Evolutionary conservation across 2,113 vertebrate genomes (phyloP), one percentile per base, ranked within the genome.

Genomic region (Erythrocercus mccallii): DNA sequence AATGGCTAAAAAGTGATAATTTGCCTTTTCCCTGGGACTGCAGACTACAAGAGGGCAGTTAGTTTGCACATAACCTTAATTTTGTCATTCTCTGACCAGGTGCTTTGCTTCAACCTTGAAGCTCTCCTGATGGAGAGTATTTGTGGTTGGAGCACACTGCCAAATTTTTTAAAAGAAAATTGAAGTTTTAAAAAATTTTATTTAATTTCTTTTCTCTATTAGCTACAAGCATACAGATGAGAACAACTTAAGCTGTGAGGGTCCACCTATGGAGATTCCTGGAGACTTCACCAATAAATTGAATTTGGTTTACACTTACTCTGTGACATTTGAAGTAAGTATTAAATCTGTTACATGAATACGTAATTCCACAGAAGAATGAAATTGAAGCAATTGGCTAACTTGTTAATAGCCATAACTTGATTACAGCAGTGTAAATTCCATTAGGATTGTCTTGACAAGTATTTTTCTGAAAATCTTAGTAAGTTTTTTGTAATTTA

Each of bases 291-390:
- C 78, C 13, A 95, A 27, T 56, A 98, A 98, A 45, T 53, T 99
- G 47, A 97, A 98, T 27, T 58, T 99, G 76, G 90, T 97, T 78
- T 99, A 99, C 92, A 98, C 98, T 72, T 99, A 99, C 81, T 99
- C 98, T 11, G 98, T 99, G 80, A 96, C 86, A 42, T 99, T 99
- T 98, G 95, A 98, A 94, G 99, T 99, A 97, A 97, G 98, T 96
- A 61, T 86, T 54, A 21, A 72, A 44, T 82, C 33, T 61, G 9
- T 60, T 81, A 44, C 7, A 3, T 60, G 14, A 66, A 47, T 66
- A 38, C 0, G 1, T 58, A 48, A 86, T 82, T 94, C 15, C 31
- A 23, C 25, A 25, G 16, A 69, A 72, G 37, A 79, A n/a, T 48
- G 33, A 50, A 68, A 68, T 91, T 7, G 54, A 35, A 81, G 30